Conservation (phyloP, 2,888 invertebrate species). For the Meghimatium bilineatum region DNA sequence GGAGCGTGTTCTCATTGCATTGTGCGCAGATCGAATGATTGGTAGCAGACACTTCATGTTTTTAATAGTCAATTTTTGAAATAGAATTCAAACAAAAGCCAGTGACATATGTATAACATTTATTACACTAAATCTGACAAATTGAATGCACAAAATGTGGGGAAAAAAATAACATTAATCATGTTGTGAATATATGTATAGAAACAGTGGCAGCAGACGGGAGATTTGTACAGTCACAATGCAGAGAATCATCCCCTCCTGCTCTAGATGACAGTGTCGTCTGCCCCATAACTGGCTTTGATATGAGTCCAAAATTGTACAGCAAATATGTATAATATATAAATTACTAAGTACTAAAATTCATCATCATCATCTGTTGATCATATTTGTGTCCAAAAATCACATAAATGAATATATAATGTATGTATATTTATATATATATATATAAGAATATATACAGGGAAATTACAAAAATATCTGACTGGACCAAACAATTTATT, state of each 20-base stretch:
- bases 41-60: too few relatives aligned
- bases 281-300: conserved; percentile 20
- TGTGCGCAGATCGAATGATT: too few relatives aligned
- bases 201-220: background rate
- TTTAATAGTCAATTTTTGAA: too few relatives aligned
- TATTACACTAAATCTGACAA: conserved; percentile 44
- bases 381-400: conserved; percentile 7
- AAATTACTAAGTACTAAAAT: conserved; percentile 46
- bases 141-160: conserved; percentile 29
- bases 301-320: conserved; percentile 7
- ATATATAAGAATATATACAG: conserved; percentile 20
- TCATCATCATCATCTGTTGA: background rate
- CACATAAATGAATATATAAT: conserved; percentile 1
- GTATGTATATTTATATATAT: background rate
- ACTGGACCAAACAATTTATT: background rate
- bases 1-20: too few relatives aligned
- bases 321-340: conserved; percentile 5
- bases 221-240: background rate
- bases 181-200: conserved; percentile 9
- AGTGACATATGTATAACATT: conserved; percentile 25
- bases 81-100: too few relatives aligned
- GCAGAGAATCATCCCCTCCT: too few relatives aligned
- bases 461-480: conserved; percentile 39
- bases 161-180: conserved; percentile 11
- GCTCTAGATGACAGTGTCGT: background rate